Conservation (phyloP, 1,140 invertebrate species). For the Leptinotarsa texana region DNA sequence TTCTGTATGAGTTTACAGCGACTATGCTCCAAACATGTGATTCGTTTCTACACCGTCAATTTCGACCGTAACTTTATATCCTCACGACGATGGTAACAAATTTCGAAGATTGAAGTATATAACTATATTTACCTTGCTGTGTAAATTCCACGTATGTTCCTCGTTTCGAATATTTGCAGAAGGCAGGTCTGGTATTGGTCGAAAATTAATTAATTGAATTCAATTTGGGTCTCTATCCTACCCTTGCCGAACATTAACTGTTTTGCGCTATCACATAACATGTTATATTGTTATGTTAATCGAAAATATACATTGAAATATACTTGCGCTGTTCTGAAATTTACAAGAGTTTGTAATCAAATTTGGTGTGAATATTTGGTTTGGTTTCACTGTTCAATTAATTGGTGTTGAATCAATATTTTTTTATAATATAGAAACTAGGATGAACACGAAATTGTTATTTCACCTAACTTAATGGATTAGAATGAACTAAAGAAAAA, state of each 20-base stretch:
- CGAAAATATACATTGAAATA: not conserved
- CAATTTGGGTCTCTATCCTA: conserved; percentile 27
- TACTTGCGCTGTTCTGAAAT: not conserved
- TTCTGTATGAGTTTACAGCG: too few relatives aligned
- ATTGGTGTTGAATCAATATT: not conserved
- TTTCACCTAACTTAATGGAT: too few relatives aligned
- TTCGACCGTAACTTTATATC: not conserved
- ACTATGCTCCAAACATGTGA: too few relatives aligned
- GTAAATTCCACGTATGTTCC: conserved; percentile 35
- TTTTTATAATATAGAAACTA: not conserved
- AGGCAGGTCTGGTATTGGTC: conserved; percentile 30
- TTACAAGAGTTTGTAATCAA: conserved; percentile 6
- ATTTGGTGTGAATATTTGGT: not conserved
- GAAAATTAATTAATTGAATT: conserved; percentile 42
- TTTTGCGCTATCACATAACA: conserved; percentile 17
- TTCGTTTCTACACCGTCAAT: not conserved
- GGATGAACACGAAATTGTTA: too few relatives aligned
- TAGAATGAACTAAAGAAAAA: too few relatives aligned
- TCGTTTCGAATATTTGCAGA: conserved; percentile 33
- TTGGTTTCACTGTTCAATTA: not conserved
- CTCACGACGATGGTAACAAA: conserved; percentile 2
- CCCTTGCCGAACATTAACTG: conserved; percentile 15
- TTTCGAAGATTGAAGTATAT: conserved; percentile 15
- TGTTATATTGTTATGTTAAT: conserved; percentile 27
- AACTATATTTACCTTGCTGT: conserved; percentile 35